Evolutionary conservation across 2,888 invertebrate genomes (phyloP).

Genomic region (Oxycera nigricornis): DNA sequence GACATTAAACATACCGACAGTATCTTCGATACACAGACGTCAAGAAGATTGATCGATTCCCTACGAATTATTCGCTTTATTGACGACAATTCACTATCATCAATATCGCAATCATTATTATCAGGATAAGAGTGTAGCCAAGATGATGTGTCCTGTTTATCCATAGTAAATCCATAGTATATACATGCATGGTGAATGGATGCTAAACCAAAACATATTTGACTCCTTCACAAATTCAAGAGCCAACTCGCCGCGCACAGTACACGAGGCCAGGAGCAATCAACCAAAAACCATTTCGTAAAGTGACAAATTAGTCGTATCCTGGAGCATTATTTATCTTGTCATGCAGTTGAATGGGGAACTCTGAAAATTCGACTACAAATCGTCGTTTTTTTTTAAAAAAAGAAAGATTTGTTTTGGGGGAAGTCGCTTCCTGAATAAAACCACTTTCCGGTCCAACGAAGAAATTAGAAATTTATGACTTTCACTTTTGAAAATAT

Average conservation of each 20-base stretch:
- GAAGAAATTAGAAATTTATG: slow-evolving; percentile 41
- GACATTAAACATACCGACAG: slow-evolving; percentile 20
- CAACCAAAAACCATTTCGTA: slow-evolving; percentile 40
- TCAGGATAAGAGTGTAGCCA: background rate
- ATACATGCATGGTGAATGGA: background rate
- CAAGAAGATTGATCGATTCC: slow-evolving; percentile 31
- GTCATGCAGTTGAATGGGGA: slow-evolving; percentile 26
- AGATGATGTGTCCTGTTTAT: background rate
- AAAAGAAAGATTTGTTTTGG: slow-evolving; percentile 1
- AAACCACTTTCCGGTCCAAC: slow-evolving; percentile 38
- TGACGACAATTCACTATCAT: slow-evolving; percentile 18
- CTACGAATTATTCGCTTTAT: slow-evolving; percentile 19
- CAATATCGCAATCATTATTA: slow-evolving; percentile 13
- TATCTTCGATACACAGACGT: slow-evolving; percentile 19
- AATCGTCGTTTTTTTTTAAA: background rate
- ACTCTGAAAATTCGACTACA: background rate
- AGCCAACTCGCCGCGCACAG: background rate
- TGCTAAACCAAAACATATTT: background rate
- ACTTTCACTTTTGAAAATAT: slow-evolving; percentile 7
- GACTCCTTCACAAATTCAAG: background rate
- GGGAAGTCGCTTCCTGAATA: background rate
- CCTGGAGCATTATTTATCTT: slow-evolving; percentile 35
- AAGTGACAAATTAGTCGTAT: slow-evolving; percentile 37
- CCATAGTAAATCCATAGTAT: background rate
- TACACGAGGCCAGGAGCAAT: background rate